Evolutionary conservation across 2,888 invertebrate species (phyloP).

Genomic region (Muscina levida): DNA sequence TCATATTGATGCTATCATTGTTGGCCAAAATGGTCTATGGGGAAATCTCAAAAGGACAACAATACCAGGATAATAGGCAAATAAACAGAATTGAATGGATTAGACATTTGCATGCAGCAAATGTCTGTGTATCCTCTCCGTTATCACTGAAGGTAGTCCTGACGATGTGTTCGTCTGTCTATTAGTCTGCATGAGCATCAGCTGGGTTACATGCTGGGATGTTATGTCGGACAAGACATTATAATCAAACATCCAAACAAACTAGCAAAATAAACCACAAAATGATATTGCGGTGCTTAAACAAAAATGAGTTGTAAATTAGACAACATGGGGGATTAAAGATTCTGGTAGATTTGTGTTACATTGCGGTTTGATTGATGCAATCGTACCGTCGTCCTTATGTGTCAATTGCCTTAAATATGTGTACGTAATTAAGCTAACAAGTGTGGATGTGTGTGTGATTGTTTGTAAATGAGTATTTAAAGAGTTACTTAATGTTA

Average conservation of each 20-base stretch:
- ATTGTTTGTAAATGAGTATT: not conserved
- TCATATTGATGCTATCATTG: no score
- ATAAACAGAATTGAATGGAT: slow-evolving; percentile 2
- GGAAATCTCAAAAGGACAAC: not conserved
- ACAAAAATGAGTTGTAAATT: slow-evolving; percentile 25
- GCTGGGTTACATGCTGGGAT: slow-evolving; percentile 1
- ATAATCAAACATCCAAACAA: not conserved
- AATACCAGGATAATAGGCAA: not conserved
- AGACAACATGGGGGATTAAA: slow-evolving; percentile 26
- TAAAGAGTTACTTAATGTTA: slow-evolving; percentile 5
- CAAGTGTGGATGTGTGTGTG: no score
- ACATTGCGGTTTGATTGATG: slow-evolving; percentile 25
- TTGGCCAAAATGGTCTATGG: no score
- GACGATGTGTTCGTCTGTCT: no score
- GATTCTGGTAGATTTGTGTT: slow-evolving; percentile 20
- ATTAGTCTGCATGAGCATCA: no score
- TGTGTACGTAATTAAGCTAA: no score
- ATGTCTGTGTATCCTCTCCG: no score
- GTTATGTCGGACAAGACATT: slow-evolving; percentile 18
- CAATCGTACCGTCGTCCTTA: no score
- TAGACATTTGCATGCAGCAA: slow-evolving; percentile 12
- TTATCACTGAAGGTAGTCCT: no score
- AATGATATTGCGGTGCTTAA: not conserved
- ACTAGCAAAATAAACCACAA: not conserved
- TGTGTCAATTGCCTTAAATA: no score